phyloP scores from a whole-genome alignment of 1,140 invertebrate species.

The Nixonia krombeini region DNA sequence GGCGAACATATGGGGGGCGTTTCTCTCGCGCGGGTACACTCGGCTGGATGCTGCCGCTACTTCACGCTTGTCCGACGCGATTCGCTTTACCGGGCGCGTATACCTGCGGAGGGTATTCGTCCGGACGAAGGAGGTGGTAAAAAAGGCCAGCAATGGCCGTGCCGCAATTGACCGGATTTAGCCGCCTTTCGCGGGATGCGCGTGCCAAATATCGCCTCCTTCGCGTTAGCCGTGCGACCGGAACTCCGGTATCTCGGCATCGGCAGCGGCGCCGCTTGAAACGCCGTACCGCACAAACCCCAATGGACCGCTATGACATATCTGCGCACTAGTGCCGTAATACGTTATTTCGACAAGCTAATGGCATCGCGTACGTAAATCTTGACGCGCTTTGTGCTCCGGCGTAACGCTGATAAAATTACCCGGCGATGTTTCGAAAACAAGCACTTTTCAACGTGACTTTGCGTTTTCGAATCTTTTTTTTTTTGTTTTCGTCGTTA shows the following conservation, averaged over 20 bases:
- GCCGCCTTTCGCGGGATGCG: background rate
- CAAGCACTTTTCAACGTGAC: no score
- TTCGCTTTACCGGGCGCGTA: constrained; percentile 36
- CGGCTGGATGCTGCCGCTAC: constrained; percentile 28
- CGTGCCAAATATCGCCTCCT: background rate
- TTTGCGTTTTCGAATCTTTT: no score
- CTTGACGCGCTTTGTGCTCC: background rate
- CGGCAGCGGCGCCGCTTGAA: no score
- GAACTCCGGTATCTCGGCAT: background rate
- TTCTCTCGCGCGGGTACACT: constrained; percentile 16
- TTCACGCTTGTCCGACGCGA: constrained; percentile 42
- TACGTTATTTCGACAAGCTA: background rate
- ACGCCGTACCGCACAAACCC: background rate
- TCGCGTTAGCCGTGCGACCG: background rate
- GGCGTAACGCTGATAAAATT: background rate
- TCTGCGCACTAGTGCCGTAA: background rate
- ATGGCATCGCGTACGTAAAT: background rate
- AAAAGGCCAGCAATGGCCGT: background rate
- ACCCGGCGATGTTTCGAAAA: no score
- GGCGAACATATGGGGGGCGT: constrained; percentile 47
- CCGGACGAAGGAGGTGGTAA: background rate
- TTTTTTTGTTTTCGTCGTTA: no score
- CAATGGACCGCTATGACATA: background rate
- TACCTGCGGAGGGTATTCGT: constrained; percentile 29
- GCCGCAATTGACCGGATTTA: constrained; percentile 1